A percentile compares a stretch with the other conserved stretches of the same genome.
phyloP scores from a whole-genome alignment of 2,113 vertebrate genomes.

The Nothoprocta pentlandii region DNA sequence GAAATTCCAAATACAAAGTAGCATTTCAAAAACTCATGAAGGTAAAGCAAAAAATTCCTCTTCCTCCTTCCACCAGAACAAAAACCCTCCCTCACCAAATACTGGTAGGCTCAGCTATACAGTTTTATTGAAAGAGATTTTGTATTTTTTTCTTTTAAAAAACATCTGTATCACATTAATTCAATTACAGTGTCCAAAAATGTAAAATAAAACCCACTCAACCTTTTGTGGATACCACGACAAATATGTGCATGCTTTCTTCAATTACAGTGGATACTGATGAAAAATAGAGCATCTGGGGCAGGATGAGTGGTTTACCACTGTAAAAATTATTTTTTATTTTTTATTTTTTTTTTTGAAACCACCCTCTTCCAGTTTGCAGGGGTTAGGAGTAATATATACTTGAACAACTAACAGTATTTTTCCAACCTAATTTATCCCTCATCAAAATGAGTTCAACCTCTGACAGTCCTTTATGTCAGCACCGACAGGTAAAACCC shows the following conservation, averaged over 20 bases:
- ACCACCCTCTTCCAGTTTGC: background rate
- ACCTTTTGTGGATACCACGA: background rate
- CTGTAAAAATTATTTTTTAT: background rate
- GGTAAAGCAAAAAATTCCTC: background rate
- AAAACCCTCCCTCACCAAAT: background rate
- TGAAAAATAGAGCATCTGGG: background rate
- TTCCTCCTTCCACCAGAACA: background rate
- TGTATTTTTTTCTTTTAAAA: background rate
- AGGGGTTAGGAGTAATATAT: background rate
- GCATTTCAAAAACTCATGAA: slow-evolving; percentile 10
- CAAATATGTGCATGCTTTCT: background rate
- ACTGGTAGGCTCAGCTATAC: background rate
- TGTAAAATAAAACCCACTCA: background rate
- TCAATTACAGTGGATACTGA: background rate
- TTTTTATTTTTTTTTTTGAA: background rate
- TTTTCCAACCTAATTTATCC: background rate
- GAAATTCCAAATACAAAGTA: slow-evolving; percentile 34
- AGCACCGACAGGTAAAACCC: background rate
- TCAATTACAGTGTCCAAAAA: background rate
- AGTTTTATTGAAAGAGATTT: background rate
- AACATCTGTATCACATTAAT: background rate
- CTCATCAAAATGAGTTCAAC: background rate
- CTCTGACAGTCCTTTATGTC: background rate
- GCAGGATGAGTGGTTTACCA: background rate
- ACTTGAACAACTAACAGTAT: background rate